Conservation (phyloP, 2,797 vertebrate genomes). For the Pampus argenteus region DNA sequence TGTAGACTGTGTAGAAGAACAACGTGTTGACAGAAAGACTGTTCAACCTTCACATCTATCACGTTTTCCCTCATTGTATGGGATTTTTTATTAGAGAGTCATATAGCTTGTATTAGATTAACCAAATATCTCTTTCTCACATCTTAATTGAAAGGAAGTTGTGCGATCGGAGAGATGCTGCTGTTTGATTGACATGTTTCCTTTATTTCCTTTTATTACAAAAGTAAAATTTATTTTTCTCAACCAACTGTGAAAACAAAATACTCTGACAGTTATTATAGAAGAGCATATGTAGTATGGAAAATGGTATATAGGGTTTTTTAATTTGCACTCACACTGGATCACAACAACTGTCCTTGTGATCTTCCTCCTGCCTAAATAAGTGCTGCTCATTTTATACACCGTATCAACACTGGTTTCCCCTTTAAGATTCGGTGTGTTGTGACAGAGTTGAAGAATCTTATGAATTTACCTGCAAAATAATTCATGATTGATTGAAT, state of each 20-base stretch:
- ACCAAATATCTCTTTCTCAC: neutral
- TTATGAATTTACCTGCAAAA: neutral
- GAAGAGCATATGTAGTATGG: neutral
- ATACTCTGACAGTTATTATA: neutral
- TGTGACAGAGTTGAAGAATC: neutral
- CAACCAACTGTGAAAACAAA: neutral
- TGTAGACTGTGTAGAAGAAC: slow-evolving; percentile 16
- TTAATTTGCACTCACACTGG: neutral
- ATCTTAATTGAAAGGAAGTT: neutral
- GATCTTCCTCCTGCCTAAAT: neutral
- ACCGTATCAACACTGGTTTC: neutral
- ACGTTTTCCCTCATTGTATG: neutral
- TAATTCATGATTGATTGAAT: no score
- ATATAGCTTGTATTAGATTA: neutral
- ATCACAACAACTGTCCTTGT: slow-evolving; percentile 19
- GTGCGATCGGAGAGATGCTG: no score
- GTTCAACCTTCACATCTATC: slow-evolving; percentile 11
- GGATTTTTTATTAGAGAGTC: neutral
- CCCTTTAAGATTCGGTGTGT: neutral
- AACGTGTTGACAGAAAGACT: slow-evolving; percentile 27
- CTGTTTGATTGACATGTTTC: neutral
- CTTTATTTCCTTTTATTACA: neutral
- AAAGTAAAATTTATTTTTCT: no score
- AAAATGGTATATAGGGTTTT: neutral
- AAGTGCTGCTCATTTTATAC: slow-evolving; percentile 2